Evolutionary conservation across 2,888 invertebrate species (phyloP).

Genomic region (Hirtodrosophila trivittata): DNA sequence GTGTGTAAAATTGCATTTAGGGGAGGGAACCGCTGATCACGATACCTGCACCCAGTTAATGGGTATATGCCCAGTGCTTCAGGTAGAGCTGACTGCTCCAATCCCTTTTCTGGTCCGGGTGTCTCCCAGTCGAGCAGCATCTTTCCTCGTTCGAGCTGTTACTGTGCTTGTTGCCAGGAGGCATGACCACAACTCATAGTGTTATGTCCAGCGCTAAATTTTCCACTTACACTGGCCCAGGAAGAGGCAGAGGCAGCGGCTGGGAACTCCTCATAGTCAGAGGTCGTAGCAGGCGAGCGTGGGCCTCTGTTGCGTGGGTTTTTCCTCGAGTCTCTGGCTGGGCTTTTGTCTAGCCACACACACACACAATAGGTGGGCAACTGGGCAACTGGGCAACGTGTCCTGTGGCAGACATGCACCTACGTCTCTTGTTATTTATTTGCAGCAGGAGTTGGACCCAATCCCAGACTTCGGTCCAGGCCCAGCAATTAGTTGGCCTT

Average conservation of each 20-base stretch:
- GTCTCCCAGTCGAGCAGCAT: not conserved
- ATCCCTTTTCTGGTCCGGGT: conserved; percentile 3
- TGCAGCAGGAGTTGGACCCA: not conserved
- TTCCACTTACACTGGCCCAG: conserved; percentile 40
- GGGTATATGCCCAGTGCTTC: conserved; percentile 1
- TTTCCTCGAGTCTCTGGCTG: conserved; percentile 1
- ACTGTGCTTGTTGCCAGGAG: conserved; percentile 37
- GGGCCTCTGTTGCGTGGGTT: conserved; percentile 59
- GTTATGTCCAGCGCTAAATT: conserved; percentile 62
- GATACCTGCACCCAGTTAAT: not conserved
- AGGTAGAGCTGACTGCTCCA: no score
- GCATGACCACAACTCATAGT: conserved; percentile 58
- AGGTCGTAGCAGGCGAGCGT: conserved; percentile 49
- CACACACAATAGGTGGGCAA: conserved; percentile 50
- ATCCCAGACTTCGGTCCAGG: not conserved
- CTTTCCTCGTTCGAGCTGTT: no score
- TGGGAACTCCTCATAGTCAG: conserved; percentile 27
- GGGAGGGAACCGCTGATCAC: not conserved
- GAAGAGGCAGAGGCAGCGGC: not conserved
- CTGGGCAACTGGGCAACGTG: conserved; percentile 2
- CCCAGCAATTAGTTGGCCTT: conserved; percentile 55
- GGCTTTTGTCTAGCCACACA: no score
- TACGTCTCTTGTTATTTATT: conserved; percentile 47
- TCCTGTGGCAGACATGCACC: conserved; percentile 36
- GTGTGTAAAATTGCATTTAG: conserved; percentile 43